These are phyloP conservation scores for Pyrgus malvae DNA, from an alignment of 2,888 invertebrate genomes.

Conservation along the genomic window DNA sequence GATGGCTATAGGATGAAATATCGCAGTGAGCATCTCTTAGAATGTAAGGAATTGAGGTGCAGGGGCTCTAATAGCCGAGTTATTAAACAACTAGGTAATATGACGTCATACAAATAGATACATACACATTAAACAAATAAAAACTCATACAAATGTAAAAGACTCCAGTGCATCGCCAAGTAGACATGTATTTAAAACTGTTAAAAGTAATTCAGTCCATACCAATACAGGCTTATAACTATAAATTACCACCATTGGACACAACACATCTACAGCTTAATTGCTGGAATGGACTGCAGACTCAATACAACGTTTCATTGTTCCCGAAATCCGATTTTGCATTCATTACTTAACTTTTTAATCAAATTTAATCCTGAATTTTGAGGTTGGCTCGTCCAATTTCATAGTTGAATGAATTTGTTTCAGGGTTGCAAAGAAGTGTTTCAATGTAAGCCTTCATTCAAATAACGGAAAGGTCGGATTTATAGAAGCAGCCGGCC, in stretches of 20 bases:
- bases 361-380: conserved; percentile 70
- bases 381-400: conserved; percentile 71
- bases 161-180: too few species aligned
- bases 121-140: too few species aligned
- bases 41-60: too few species aligned
- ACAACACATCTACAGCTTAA: conserved; percentile 19
- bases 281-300: conserved; percentile 26
- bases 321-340: conserved; percentile 54
- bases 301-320: conserved; percentile 42
- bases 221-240: not conserved
- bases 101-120: too few species aligned
- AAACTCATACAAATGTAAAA: too few species aligned
- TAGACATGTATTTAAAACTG: too few species aligned
- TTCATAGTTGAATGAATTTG: conserved; percentile 71
- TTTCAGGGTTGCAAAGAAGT: conserved; percentile 70
- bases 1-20: too few species aligned
- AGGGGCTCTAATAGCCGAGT: too few species aligned
- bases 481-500: conserved; percentile 57
- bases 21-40: too few species aligned
- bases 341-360: conserved; percentile 71
- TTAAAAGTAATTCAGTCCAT: too few species aligned
- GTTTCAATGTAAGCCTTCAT: conserved; percentile 70
- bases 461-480: conserved; percentile 65
- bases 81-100: too few species aligned
- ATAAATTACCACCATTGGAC: too few species aligned